Evolutionary conservation across 2,113 vertebrate species (phyloP), one percentile per base, ranked within the genome.

Genomic region (Hippocampus comes): DNA sequence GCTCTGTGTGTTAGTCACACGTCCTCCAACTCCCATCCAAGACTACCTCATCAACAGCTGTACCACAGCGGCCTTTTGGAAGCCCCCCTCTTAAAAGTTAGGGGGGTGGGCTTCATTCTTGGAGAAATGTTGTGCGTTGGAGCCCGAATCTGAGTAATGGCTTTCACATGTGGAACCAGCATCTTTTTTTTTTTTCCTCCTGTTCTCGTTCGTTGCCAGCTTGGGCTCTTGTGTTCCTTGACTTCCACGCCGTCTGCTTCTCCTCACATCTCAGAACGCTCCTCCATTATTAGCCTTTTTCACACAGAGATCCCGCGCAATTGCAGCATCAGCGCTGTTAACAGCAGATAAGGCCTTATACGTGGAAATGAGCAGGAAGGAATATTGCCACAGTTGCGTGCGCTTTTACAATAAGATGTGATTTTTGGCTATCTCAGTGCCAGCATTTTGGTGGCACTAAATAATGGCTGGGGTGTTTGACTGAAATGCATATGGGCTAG

Each of bases 91-190:
- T 79, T 64, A 71, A 69, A 81, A 68, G 63, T 74, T 78, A 79
- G 84, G 87, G 86, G 88, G 86, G 75, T 78, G 89, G 86, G 86
- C 82, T 83, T 93, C 63, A 77, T 66, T 87, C 84, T 92, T 93
- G 93, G 92, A 94, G 95, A 97, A 96, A 97, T 96, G 95, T 95
- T 97, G 95, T 96, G 96, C 96, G 95, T 98, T 97, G 96, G 94
- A 95, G 95, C 93, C 93, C 93, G 93, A 94, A 90, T 93, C 92
- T 94, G 93, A 96, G 93, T 99, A 98, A 99, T 99, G 94, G 94
- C 95, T 97, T 96, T 95, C 97, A 98, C 94, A 98, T 99, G 97
- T 96, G 95, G 82, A 92, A 93, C 93, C 92, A 90, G 93, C 92
- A 89, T 87, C 88, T 90, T 65, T 80, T 77, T 72, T 71, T 71